Evolutionary conservation across 2,888 invertebrate genomes (phyloP), one percentile per base, ranked within the genome.

Genomic region (Agriotes lineatus): DNA sequence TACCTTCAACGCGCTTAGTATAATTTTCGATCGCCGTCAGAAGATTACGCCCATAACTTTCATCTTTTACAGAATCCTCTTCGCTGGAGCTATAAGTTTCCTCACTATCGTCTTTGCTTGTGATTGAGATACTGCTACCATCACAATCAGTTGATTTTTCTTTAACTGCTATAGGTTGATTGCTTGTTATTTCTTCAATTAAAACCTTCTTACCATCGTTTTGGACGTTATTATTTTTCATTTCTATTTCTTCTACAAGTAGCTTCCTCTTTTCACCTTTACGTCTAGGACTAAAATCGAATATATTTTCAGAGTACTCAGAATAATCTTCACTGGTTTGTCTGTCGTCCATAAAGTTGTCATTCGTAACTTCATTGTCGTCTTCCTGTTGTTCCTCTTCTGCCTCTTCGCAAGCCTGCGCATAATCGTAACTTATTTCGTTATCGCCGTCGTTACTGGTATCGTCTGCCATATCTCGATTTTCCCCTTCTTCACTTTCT

Each of bases 261-360:
- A 37, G 12, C 16, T 57, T 64, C 19, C 25, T 50, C 7, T 7
- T 52, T 45, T 2, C 18, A 2, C 18, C 2, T n/a, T 20, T 19
- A 5, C 3, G 10, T 65, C 71, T 74, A 9, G 76, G 76, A 20
- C 69, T 72, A 62, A 78, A 83, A 75, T 83, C 83, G 67, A 82
- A 82, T 6, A 83, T 82, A 50, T 77, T 76, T 50, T 80, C 78
- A 20, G 78, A 60, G 59, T 80, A 82, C 12, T 72, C 76, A 7
- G 74, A 75, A 58, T 79, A 80, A 67, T 81, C 80, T 50, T 78
- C 81, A 20, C 76, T 77, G 0, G 75, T 73, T 57, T 79, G 74
- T 30, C 74, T 72, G 16, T 82, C 79, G 22, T 62, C 66, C 82
- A 83, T 82, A 64, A 82, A 82, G 4, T 14, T 18, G 9, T 44